Evolutionary conservation across 2,888 invertebrate genomes (phyloP).

Genomic region (Xestia xanthographa): DNA sequence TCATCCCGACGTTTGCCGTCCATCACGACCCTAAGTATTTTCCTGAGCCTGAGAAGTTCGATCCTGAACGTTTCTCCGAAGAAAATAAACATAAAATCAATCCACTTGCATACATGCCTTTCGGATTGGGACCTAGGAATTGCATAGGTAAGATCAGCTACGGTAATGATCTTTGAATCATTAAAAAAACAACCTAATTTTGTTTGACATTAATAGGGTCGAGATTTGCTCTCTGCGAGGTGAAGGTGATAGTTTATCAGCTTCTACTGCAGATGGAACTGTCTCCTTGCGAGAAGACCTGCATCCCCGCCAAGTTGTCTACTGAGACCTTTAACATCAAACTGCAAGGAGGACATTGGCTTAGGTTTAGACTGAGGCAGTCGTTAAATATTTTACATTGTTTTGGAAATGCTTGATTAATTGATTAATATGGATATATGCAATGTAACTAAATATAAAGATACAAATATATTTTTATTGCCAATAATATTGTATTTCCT

Average conservation of each 20-base stretch:
- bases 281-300: conserved; percentile 76
- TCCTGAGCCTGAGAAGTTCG: conserved; percentile 89
- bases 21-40: conserved; percentile 89
- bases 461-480: background rate
- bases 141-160: conserved; percentile 88
- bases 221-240: conserved; percentile 82
- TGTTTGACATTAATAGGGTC: conserved; percentile 71
- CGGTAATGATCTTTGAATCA: background rate
- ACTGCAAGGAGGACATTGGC: conserved; percentile 79
- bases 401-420: background rate
- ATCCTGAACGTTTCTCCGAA: conserved; percentile 91
- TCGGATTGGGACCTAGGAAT: conserved; percentile 91
- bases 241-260: conserved; percentile 82
- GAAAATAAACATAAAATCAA: conserved; percentile 88
- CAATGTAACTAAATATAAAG: background rate
- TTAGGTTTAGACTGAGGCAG: conserved; percentile 67
- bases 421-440: background rate
- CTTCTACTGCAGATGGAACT: conserved; percentile 77
- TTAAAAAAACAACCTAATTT: background rate
- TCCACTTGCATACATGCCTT: conserved; percentile 85
- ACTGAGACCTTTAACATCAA: conserved; percentile 70
- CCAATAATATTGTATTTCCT: background rate
- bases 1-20: conserved; percentile 82
- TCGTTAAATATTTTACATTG: background rate
- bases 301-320: conserved; percentile 70